phyloP scores from a whole-genome alignment of 2,888 invertebrate genomes.

The Dicranocentrus wangi region DNA sequence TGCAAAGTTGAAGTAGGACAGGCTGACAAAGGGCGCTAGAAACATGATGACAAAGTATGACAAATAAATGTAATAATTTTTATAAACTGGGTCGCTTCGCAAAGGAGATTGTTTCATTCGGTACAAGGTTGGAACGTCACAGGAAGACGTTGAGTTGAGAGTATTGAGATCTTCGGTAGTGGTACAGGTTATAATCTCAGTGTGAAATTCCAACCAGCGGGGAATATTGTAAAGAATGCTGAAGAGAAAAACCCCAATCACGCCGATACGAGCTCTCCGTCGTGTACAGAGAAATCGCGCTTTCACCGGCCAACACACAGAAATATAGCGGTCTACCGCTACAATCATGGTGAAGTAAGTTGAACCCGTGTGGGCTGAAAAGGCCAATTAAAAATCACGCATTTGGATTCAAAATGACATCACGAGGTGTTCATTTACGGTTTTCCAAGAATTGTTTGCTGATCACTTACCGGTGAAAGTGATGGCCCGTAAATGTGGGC shows the following conservation, averaged over 20 bases:
- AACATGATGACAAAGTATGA: constrained; percentile 68
- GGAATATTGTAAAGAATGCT: constrained; percentile 65
- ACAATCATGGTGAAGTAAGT: constrained; percentile 66
- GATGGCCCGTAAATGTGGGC: constrained; percentile 63
- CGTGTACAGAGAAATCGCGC: constrained; percentile 61
- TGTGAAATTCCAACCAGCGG: constrained; percentile 67
- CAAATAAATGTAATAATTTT: constrained; percentile 70
- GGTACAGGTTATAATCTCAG: constrained; percentile 29
- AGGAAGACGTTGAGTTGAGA: neutral
- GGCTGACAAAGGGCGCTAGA: constrained; percentile 68
- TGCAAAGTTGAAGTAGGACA: constrained; percentile 68
- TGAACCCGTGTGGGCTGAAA: constrained; percentile 66
- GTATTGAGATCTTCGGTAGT: constrained; percentile 27
- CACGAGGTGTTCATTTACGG: neutral
- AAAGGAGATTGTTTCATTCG: constrained; percentile 65
- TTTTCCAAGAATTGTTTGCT: constrained; percentile 1
- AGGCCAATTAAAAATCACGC: neutral
- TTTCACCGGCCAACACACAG: constrained; percentile 66
- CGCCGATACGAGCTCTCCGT: constrained; percentile 42
- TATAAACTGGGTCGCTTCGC: constrained; percentile 61
- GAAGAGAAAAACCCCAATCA: constrained; percentile 42
- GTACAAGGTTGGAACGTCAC: constrained; percentile 22
- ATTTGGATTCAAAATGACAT: neutral
- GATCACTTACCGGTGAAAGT: constrained; percentile 66
- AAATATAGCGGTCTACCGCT: constrained; percentile 65